Conservation (phyloP, 2,797 vertebrate species). For the Podargus strigoides region DNA sequence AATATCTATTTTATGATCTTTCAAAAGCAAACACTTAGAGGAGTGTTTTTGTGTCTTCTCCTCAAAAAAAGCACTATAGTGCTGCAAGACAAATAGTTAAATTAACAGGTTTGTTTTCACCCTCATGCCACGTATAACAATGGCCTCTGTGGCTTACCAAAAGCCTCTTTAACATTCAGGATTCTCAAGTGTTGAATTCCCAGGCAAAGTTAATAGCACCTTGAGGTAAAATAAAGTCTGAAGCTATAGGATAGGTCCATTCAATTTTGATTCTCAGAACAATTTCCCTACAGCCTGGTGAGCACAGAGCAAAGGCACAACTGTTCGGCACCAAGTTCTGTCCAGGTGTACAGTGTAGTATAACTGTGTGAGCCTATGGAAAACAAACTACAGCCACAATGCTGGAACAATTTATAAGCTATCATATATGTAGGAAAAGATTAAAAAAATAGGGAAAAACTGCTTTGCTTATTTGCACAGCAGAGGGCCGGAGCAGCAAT, state of each 20-base stretch:
- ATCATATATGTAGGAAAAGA: background rate
- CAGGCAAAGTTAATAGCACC: background rate
- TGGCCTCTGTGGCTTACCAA: background rate
- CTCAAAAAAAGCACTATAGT: background rate
- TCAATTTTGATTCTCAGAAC: background rate
- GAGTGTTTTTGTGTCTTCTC: background rate
- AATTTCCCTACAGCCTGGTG: background rate
- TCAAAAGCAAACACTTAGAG: background rate
- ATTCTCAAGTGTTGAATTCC: background rate
- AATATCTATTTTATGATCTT: background rate
- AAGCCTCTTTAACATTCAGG: background rate
- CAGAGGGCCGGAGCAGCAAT: background rate
- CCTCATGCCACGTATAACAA: accelerated
- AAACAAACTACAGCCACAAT: background rate
- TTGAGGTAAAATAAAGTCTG: background rate
- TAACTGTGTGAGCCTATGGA: background rate
- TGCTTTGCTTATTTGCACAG: background rate
- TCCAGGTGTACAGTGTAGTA: background rate
- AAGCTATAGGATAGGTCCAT: background rate
- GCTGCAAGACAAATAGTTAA: background rate
- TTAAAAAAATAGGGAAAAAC: background rate
- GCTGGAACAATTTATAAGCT: background rate
- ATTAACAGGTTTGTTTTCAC: background rate
- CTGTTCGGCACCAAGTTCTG: background rate
- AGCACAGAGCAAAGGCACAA: background rate